Percentiles rank a stretch among this genome's conserved stretches.
Conservation (phyloP, 2,888 invertebrate genomes). For the Melieria crassipennis region DNA sequence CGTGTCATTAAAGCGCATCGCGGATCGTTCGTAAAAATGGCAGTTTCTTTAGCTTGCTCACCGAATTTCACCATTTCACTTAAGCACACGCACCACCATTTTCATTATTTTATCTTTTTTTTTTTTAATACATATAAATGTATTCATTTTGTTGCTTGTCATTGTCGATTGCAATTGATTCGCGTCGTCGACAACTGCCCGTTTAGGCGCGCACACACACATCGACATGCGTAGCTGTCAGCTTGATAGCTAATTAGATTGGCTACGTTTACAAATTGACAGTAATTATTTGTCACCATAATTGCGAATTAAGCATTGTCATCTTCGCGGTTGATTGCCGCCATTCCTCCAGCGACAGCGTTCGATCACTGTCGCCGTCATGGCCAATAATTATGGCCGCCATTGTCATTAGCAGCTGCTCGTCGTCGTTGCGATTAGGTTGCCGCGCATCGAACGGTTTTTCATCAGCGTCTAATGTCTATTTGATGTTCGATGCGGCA, state of each 20-base stretch:
- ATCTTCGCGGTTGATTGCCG: conserved; percentile 21
- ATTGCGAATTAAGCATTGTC: conserved; percentile 22
- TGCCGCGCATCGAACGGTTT: too few relatives aligned
- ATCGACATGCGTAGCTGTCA: too few relatives aligned
- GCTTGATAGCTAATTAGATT: conserved; percentile 16
- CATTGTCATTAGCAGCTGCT: too few relatives aligned
- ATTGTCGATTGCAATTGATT: neutral
- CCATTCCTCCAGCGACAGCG: neutral
- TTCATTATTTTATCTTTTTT: too few relatives aligned
- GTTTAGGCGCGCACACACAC: too few relatives aligned
- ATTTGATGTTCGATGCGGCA: too few relatives aligned
- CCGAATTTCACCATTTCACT: too few relatives aligned
- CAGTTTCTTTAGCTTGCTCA: neutral
- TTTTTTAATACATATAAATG: neutral
- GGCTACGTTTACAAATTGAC: conserved; percentile 14
- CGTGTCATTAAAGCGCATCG: neutral
- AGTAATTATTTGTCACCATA: conserved; percentile 26
- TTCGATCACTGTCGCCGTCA: too few relatives aligned
- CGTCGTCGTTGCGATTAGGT: too few relatives aligned
- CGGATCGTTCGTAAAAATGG: neutral
- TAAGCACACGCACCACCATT: too few relatives aligned
- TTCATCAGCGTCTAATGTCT: too few relatives aligned
- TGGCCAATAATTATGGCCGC: too few relatives aligned
- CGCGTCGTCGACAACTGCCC: neutral
- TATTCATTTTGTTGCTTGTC: neutral